Conservation (phyloP, 2,113 vertebrate species). For the Sporophila hypoxantha region DNA sequence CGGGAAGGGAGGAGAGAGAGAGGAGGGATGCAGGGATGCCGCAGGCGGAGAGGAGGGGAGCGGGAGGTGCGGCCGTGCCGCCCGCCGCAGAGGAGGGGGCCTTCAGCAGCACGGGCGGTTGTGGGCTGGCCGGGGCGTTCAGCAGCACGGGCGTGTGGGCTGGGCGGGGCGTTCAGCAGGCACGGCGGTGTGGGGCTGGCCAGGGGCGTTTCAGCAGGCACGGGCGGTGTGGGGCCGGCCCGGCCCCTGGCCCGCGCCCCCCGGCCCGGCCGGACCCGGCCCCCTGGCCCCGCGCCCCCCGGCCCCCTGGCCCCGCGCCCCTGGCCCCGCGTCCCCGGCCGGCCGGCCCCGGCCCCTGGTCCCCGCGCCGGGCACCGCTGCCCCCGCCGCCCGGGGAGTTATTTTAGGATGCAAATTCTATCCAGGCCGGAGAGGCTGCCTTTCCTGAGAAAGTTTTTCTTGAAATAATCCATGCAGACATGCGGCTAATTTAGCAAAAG, state of each 20-base stretch:
- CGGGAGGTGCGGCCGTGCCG: not conserved
- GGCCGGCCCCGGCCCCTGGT: not conserved
- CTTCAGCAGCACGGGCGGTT: too few relatives aligned
- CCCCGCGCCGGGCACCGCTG: not conserved
- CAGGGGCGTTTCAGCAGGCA: not conserved
- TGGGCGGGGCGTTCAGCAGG: not conserved
- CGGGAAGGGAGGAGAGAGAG: too few relatives aligned
- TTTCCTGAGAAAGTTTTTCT: conserved; percentile 2
- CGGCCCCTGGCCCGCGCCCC: too few relatives aligned
- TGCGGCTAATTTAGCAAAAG: not conserved
- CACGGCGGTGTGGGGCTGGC: not conserved
- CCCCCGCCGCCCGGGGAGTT: not conserved
- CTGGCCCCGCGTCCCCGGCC: too few relatives aligned
- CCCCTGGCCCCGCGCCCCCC: too few relatives aligned
- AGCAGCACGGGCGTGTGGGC: fast-evolving
- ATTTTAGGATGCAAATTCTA: not conserved
- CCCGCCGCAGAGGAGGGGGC: not conserved
- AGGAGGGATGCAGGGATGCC: not conserved
- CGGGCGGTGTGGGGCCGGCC: not conserved
- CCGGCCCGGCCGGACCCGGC: not conserved
- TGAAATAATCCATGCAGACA: not conserved
- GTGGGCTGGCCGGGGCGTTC: too few relatives aligned
- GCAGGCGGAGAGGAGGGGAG: not conserved
- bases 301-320: not conserved
- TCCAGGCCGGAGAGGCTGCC: not conserved